Percentiles rank a stretch among this genome's conserved stretches.
phyloP scores from a whole-genome alignment of 2,888 invertebrate genomes.

The Priocnemis perturbator region DNA sequence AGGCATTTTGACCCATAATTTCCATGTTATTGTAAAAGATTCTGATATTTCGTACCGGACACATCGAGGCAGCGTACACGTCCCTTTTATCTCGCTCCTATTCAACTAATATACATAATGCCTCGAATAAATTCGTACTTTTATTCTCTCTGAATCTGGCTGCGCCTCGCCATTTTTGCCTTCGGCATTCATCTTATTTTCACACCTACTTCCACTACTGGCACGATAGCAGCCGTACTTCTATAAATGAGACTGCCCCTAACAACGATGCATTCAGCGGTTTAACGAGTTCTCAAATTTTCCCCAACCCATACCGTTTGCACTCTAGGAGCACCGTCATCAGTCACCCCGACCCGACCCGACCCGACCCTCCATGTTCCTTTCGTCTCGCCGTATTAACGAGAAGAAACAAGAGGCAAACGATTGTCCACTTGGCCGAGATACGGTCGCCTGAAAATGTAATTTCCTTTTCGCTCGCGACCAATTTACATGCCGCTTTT shows the following conservation, averaged over 20 bases:
- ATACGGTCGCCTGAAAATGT: constrained; percentile 24
- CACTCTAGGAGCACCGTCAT: neutral
- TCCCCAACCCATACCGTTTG: constrained; percentile 20
- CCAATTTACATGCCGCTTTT: no score
- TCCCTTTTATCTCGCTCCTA: neutral
- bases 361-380: constrained; percentile 8
- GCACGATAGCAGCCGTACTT: constrained; percentile 15
- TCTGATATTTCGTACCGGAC: no score
- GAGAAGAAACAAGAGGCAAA: constrained; percentile 36
- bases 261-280: constrained; percentile 25
- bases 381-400: constrained; percentile 21
- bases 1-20: no score
- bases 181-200: constrained; percentile 19
- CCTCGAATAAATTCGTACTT: constrained; percentile 33
- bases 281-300: constrained; percentile 49
- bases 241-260: constrained; percentile 26
- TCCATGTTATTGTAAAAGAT: no score
- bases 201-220: no score
- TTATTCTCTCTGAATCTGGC: neutral
- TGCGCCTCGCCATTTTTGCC: constrained; percentile 1
- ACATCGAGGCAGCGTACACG: no score
- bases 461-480: constrained; percentile 21
- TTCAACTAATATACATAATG: constrained; percentile 31
- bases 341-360: constrained; percentile 4
- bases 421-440: constrained; percentile 11